Percentiles rank a stretch among this genome's conserved stretches.
phyloP scores from a whole-genome alignment of 2,113 vertebrate species.

The Alexandromys fortis region DNA sequence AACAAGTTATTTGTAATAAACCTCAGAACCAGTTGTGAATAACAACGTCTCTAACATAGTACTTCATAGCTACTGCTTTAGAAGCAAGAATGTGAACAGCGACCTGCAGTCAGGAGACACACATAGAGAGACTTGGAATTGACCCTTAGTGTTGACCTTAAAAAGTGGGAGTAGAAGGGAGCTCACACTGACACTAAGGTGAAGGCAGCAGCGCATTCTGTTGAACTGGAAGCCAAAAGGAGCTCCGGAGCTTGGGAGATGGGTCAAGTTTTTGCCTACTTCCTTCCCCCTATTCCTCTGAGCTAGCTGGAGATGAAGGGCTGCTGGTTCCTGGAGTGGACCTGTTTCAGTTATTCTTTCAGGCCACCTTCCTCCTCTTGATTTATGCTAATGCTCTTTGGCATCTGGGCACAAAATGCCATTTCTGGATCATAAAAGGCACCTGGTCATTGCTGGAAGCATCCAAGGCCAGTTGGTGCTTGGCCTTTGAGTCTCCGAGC shows the following conservation, averaged over 20 bases:
- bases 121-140: background rate
- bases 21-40: background rate
- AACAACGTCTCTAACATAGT: background rate
- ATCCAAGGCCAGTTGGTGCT: background rate
- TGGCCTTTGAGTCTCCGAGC: background rate
- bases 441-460: background rate
- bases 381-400: background rate
- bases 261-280: background rate
- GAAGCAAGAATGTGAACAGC: background rate
- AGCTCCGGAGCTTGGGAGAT: background rate
- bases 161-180: background rate
- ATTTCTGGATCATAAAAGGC: background rate
- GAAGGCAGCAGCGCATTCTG: background rate
- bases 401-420: background rate
- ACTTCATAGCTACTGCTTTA: background rate
- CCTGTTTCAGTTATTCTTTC: background rate
- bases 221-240: background rate
- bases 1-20: conserved; percentile 10
- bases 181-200: background rate
- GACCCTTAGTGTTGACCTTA: background rate
- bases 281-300: background rate
- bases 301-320: background rate
- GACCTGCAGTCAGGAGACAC: background rate
- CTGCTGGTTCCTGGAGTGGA: background rate
- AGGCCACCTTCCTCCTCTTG: background rate